Evolutionary conservation across 2,888 invertebrate species (phyloP).

Genomic region (Vesta saturnalis): DNA sequence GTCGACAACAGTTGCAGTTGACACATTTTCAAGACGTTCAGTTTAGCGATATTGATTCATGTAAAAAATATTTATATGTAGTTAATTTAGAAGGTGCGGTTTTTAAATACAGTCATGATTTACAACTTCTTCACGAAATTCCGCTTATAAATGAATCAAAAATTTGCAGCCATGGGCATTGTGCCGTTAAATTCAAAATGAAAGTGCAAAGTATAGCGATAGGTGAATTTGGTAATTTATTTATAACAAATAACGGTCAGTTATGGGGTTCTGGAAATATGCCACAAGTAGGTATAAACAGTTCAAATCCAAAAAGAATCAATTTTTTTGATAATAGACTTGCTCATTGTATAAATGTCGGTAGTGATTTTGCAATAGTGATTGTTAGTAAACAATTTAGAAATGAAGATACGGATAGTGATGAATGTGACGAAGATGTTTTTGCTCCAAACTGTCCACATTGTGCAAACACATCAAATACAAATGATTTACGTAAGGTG

Average conservation of each 20-base stretch:
- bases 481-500: conserved; percentile 65
- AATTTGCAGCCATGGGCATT: conserved; percentile 74
- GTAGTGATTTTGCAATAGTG: conserved; percentile 80
- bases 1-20: conserved; percentile 61
- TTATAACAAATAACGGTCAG: conserved; percentile 73
- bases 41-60: conserved; percentile 72
- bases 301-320: conserved; percentile 70
- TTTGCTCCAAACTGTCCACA: conserved; percentile 74
- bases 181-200: conserved; percentile 67
- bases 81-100: conserved; percentile 71
- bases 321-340: conserved; percentile 75
- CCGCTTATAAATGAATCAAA: conserved; percentile 71
- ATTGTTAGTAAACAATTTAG: conserved; percentile 70
- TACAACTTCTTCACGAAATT: conserved; percentile 70
- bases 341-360: conserved; percentile 77
- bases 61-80: conserved; percentile 68
- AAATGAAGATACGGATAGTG: conserved; percentile 65
- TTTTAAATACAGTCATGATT: conserved; percentile 65
- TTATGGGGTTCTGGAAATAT: conserved; percentile 76
- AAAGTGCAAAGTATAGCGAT: conserved; percentile 72
- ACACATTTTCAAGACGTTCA: conserved; percentile 65
- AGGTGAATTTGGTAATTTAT: conserved; percentile 71
- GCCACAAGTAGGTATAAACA: conserved; percentile 72
- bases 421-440: conserved; percentile 71
- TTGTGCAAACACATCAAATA: conserved; percentile 67